phyloP scores from a whole-genome alignment of 2,113 vertebrate genomes.

The Rostratula benghalensis region DNA sequence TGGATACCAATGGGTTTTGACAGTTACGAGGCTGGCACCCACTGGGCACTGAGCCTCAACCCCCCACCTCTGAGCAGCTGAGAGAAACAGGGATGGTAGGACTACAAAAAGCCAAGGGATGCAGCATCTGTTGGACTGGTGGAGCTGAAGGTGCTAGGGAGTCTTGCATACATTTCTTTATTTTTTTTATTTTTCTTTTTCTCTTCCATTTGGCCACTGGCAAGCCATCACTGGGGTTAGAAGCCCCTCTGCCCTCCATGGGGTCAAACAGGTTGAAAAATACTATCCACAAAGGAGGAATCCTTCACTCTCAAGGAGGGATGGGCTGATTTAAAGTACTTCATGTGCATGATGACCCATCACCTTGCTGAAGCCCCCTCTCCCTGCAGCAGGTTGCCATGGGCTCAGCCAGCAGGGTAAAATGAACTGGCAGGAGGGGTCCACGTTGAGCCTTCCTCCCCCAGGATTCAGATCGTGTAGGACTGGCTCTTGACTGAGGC shows the following conservation, averaged over 20 bases:
- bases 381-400: not conserved
- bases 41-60: not conserved
- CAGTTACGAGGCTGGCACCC: not conserved
- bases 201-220: not conserved
- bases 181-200: not conserved
- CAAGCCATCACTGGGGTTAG: not conserved
- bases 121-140: not conserved
- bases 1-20: not conserved
- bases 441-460: not conserved
- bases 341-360: not conserved
- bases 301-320: not conserved
- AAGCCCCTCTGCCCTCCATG: not conserved
- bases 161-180: not conserved
- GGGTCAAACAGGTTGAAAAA: not conserved
- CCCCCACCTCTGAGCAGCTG: not conserved
- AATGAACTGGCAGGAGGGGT: not conserved
- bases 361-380: not conserved
- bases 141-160: not conserved
- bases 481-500: not conserved
- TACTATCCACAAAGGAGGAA: not conserved
- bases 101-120: not conserved
- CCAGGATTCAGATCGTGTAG: not conserved
- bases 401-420: not conserved
- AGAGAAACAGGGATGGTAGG: not conserved
- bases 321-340: not conserved